Evolutionary conservation across 2,797 vertebrate species (phyloP).

Genomic region (Peromyscus aztecus): DNA sequence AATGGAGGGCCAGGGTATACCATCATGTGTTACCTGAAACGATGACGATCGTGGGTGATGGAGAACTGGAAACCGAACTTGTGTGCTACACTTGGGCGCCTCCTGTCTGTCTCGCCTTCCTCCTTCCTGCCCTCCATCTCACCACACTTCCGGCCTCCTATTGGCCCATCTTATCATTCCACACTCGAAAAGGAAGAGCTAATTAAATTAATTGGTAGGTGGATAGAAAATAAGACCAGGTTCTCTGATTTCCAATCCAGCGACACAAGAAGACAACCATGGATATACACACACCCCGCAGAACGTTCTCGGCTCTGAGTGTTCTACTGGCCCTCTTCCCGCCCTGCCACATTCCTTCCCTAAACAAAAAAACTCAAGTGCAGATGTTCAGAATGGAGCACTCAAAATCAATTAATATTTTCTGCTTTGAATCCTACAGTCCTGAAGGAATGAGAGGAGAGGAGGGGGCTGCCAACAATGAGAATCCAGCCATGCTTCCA

Average conservation of each 20-base stretch:
- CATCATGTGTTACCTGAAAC: neutral
- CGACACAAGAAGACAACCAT: neutral
- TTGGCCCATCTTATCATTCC: neutral
- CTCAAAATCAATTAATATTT: constrained; percentile 62
- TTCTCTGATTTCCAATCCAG: neutral
- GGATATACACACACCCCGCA: neutral
- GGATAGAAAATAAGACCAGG: neutral
- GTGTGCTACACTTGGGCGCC: neutral
- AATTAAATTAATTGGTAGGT: neutral
- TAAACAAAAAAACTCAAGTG: constrained; percentile 48
- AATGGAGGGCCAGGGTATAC: neutral
- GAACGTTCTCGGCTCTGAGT: constrained; percentile 65
- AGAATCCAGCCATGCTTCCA: constrained; percentile 60
- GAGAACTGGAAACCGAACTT: neutral
- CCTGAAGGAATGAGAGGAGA: neutral
- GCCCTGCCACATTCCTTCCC: constrained; percentile 49
- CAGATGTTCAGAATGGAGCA: constrained; percentile 75
- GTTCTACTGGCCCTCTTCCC: neutral
- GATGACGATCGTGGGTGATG: neutral
- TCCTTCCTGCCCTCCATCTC: neutral
- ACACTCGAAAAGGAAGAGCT: neutral
- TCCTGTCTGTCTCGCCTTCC: neutral
- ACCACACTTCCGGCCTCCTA: neutral
- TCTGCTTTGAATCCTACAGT: neutral
- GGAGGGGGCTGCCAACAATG: neutral